These are phyloP conservation scores for Drosophila subpulchrella DNA, from an alignment of 1,140 invertebrate species.

Conservation along the genomic window DNA sequence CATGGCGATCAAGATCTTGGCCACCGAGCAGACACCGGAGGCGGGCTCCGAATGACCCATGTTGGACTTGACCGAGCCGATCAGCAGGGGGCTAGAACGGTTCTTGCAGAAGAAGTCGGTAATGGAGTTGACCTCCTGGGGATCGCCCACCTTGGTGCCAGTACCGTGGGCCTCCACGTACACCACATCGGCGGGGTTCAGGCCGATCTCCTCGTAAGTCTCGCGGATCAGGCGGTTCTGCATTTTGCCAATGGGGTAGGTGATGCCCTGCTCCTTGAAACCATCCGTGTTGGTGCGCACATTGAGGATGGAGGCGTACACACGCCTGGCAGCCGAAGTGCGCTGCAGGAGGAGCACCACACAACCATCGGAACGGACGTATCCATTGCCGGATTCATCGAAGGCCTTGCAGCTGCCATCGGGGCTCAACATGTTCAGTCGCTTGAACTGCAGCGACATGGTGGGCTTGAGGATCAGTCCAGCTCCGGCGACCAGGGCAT, in stretches of 20 bases:
- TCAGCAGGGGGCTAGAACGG: conserved; percentile 91
- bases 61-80: conserved; percentile 98
- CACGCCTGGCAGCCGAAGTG: conserved; percentile 89
- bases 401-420: conserved; percentile 97
- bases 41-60: conserved; percentile 99
- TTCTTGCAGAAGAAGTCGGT: conserved; percentile 95
- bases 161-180: conserved; percentile 99
- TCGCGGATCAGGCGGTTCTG: conserved; percentile 94
- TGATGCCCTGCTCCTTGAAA: conserved; percentile 94
- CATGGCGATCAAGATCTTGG: conserved; percentile 96
- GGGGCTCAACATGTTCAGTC: conserved; percentile 94
- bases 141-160: conserved; percentile 97
- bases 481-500: conserved; percentile 95
- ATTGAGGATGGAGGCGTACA: conserved; percentile 94
- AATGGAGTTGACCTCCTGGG: conserved; percentile 97
- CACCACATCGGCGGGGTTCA: conserved; percentile 92
- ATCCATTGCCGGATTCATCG: conserved; percentile 95
- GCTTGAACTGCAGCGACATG: conserved; percentile 96
- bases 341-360: conserved; percentile 94
- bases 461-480: conserved; percentile 94
- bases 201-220: conserved; percentile 91
- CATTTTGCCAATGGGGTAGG: conserved; percentile 94
- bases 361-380: conserved; percentile 95
- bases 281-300: conserved; percentile 96
- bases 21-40: conserved; percentile 95